These are phyloP conservation scores for Heterotilapia buettikoferi DNA, from an alignment of 2,113 vertebrate species.

Conservation along the genomic window DNA sequence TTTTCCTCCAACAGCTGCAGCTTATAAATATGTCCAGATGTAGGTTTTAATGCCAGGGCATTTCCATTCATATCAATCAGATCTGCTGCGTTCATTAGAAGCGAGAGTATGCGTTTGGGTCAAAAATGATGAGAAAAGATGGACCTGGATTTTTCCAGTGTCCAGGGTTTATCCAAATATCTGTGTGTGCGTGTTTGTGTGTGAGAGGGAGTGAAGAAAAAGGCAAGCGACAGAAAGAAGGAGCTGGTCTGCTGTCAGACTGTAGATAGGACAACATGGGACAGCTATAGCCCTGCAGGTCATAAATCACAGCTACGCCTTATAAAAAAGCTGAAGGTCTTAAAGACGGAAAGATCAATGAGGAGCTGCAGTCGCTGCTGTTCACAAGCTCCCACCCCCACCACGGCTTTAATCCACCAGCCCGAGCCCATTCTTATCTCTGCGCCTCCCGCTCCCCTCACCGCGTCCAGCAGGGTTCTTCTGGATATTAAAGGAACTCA, in stretches of 20 bases:
- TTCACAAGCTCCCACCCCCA: not conserved
- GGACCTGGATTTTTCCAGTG: not conserved
- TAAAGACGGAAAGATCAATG: constrained; percentile 43
- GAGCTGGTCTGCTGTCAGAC: constrained; percentile 12
- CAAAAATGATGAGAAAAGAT: not conserved
- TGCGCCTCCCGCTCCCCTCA: not conserved
- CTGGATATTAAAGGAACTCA: constrained; percentile 13
- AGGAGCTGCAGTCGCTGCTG: constrained; percentile 10
- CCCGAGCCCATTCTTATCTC: constrained; percentile 10
- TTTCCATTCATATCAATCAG: not conserved
- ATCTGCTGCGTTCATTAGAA: not conserved
- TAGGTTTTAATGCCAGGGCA: not conserved
- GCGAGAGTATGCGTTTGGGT: not conserved
- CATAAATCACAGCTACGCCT: constrained; percentile 46
- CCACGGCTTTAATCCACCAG: constrained; percentile 5
- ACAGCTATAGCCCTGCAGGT: not conserved
- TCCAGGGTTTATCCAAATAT: not conserved
- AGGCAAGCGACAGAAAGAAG: not conserved
- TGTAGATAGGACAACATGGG: not conserved
- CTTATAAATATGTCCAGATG: not conserved
- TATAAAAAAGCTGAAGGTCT: constrained; percentile 40
- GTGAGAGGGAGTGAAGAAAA: not conserved
- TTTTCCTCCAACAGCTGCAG: not conserved
- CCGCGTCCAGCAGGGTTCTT: not conserved
- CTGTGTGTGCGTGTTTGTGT: not conserved